Evolutionary conservation across 2,888 invertebrate species (phyloP).

Genomic region (Melinopterus prodromus): DNA sequence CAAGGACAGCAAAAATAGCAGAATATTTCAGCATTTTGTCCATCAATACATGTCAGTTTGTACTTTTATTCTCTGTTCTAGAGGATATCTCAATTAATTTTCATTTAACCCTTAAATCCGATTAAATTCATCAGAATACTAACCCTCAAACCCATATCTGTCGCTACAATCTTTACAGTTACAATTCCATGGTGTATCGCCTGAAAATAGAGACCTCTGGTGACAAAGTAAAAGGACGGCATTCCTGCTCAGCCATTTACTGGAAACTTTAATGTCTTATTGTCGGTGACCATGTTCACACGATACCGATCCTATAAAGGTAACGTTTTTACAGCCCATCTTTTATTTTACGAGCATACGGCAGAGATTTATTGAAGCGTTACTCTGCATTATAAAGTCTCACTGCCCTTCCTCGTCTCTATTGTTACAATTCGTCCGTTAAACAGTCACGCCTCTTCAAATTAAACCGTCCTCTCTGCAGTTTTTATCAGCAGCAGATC

Average conservation of each 20-base stretch:
- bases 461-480: neutral
- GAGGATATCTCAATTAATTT: no score
- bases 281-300: neutral
- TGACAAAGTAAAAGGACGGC: neutral
- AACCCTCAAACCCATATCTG: neutral
- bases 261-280: conserved; percentile 4
- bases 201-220: neutral
- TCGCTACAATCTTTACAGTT: neutral
- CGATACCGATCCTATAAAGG: conserved; percentile 4
- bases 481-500: neutral
- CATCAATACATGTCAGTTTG: no score
- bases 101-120: no score
- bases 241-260: conserved; percentile 4
- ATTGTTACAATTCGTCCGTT: neutral
- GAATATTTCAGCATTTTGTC: no score
- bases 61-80: no score
- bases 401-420: no score
- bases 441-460: neutral
- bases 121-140: neutral
- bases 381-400: neutral
- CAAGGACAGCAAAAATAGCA: no score
- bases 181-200: neutral
- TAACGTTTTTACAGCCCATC: neutral
- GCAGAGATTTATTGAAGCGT: neutral
- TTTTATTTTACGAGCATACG: neutral